Base-by-base conservation (phyloP, 1,140 invertebrate genomes). In the Grapholita molesta region DNA sequence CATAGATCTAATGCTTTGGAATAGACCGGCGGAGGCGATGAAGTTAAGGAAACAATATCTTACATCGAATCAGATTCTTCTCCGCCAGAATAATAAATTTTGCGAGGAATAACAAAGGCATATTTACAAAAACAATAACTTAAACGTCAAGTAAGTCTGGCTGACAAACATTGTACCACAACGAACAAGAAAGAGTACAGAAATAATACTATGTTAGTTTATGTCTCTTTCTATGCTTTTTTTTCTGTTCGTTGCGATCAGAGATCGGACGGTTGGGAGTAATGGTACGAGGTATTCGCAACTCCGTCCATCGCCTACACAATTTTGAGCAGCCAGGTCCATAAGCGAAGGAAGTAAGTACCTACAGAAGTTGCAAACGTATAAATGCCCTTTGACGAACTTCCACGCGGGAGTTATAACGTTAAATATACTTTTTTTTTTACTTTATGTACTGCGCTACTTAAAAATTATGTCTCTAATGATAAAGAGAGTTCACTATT, bases 1-100 rank as follows among this genome's bases (percentile, higher is more conserved):
- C 73, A 82, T 74, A 82, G 75, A 85, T 84, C 71, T 79, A 77
- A 89, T 83, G 80, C 86, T 89, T 91, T 91, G 86, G 85, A 86
- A 88, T 82, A 88, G 86, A 82, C 87, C 84, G 84, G 86, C 89
- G 85, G 87, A 83, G 81, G 70, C 73, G 71, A 79, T 71, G 71
- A 33, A 52, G 42, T 67, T 35, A 11, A 21, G 12, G n/a, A 33
- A 38, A 38, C 35, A 67, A 24, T 28, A 66, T 65, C 55, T 15
- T 28, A 61, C n/a, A n/a, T 61, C 24, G 28, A 53, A 61, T 68
- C 64, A 38, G n/a, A 64, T 66, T 65, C 57, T 48, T 66, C 70
- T 18, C 71, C 85, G 88, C 81, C 84, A 80, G 73, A 61, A 80
- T 80, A 79, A 80, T 72, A 79, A 83, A 76, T 77, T 77, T 71